Evolutionary conservation across 2,797 vertebrate species (phyloP), one percentile per base, ranked within the genome.

Genomic region (Hirundo rustica): DNA sequence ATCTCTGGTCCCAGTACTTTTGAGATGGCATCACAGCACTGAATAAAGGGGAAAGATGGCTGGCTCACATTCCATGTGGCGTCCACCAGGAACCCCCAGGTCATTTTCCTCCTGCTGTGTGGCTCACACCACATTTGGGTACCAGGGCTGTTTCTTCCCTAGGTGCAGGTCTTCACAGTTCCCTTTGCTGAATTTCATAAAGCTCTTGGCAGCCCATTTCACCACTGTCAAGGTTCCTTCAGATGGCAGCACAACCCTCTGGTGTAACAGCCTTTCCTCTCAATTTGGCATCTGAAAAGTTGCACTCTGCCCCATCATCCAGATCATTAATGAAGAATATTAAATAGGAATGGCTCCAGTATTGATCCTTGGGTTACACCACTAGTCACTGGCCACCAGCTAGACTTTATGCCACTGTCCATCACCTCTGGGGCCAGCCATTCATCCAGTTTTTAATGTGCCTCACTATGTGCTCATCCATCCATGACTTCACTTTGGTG

Each of bases 111-210:
- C 38, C 10, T 54, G 29, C 17, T 65, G 29, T 26, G 51, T 5
- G 19, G 32, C 9, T 36, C 47, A 44, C 0, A 0, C 15, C 53
- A 66, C 2, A 11, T 78, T 47, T 36, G 8, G 20, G 21, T 34
- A 36, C 7, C 18, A 22, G 26, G 42, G 16, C 11, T 58, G 14
- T 9, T 10, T 91, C 45, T 68, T 45, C 21, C 32, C 19, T 30
- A 26, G 32, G 10, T 60, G 40, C 11, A 73, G 22, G 25, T 19
- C 29, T 64, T 54, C 48, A 22, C 8, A 45, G 7, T 30, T 79
- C 16, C 22, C n/a, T 40, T 19, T 32, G 29, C 12, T 70, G 47
- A 74, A 45, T 12, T 70, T 45, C 13, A 13, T 5, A 6, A 50
- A 5, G n/a, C 5, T 54, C 42, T 50, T 45, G 47, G 36, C 17